Conservation (phyloP, 2,113 vertebrate species). For the Ictalurus furcatus region DNA sequence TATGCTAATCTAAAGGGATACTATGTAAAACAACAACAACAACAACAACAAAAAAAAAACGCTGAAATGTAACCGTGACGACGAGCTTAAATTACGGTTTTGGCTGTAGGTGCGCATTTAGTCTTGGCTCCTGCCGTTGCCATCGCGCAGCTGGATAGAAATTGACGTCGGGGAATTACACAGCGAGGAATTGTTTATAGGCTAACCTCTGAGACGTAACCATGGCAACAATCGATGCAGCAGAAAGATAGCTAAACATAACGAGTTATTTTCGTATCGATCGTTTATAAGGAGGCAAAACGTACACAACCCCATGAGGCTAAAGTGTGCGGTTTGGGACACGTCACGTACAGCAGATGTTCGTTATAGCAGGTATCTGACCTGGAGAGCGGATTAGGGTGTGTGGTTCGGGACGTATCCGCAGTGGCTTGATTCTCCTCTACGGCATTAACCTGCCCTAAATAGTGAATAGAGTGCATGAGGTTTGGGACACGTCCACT, state of each 20-base stretch:
- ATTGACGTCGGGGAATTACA: not conserved
- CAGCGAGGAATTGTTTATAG: not conserved
- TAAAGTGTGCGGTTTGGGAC: not conserved
- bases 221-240: not conserved
- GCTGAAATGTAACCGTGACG: not conserved
- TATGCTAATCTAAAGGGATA: too few species aligned
- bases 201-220: not conserved
- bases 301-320: not conserved
- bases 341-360: not conserved
- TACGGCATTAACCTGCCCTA: not conserved
- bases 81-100: not conserved
- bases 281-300: not conserved
- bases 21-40: too few species aligned
- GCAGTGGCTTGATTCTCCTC: not conserved
- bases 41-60: too few species aligned
- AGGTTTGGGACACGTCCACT: not conserved
- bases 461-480: not conserved
- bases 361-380: not conserved
- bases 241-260: not conserved
- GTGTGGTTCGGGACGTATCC: not conserved
- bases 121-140: not conserved
- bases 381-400: not conserved
- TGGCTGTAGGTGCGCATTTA: not conserved
- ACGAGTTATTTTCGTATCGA: not conserved
- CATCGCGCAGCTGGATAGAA: not conserved